These are phyloP conservation scores for Drosophila mettleri DNA, from an alignment of 2,888 invertebrate genomes.

Conservation along the genomic window DNA sequence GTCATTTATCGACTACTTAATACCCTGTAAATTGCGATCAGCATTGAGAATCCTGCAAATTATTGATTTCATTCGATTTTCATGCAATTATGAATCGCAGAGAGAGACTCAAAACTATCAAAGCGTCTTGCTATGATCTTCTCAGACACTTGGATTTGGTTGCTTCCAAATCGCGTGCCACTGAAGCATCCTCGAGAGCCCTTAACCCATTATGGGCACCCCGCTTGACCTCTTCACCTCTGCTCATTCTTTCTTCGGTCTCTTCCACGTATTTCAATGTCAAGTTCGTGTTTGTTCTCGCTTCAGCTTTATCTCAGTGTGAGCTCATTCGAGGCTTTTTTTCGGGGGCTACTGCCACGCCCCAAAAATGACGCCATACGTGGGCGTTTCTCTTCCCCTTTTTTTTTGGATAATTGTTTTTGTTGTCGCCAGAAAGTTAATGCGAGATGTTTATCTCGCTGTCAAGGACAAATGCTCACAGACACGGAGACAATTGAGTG, in stretches of 20 bases:
- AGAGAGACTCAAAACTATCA: not conserved
- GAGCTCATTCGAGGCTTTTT: constrained; percentile 38
- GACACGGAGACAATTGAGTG: not conserved
- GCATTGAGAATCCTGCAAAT: not conserved
- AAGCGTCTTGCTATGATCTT: not conserved
- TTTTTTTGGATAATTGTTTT: constrained; percentile 6
- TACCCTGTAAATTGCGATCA: constrained; percentile 16
- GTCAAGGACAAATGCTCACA: constrained; percentile 42
- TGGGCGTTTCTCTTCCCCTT: constrained; percentile 28
- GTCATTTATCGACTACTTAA: not conserved
- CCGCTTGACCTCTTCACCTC: not conserved
- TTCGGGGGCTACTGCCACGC: constrained; percentile 47
- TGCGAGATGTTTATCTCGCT: constrained; percentile 65
- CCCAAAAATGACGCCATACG: constrained; percentile 61
- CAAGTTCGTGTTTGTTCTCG: constrained; percentile 61
- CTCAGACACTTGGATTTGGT: not conserved
- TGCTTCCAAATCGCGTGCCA: not conserved
- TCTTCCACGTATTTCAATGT: constrained; percentile 58
- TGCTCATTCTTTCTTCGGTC: not conserved
- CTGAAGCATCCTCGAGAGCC: constrained; percentile 9
- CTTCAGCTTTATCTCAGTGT: constrained; percentile 15
- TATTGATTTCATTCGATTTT: not conserved
- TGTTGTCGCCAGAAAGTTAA: constrained; percentile 42
- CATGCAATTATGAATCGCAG: not conserved
- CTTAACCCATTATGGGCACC: not conserved